Conservation (phyloP, 2,113 vertebrate species). For the Mixornis gularis region DNA sequence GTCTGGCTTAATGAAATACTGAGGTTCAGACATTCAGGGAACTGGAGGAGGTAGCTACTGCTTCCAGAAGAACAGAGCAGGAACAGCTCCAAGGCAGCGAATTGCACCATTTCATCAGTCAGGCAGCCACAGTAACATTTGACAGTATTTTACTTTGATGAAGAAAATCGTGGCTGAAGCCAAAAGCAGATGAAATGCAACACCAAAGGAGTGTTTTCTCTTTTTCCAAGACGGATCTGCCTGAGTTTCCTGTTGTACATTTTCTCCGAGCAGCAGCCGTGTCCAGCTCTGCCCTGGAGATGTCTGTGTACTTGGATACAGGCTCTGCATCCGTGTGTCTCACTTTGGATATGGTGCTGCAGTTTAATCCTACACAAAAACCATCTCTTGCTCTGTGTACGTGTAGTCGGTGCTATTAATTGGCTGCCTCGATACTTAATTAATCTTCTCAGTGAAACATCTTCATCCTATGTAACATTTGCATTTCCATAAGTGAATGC, state of each 20-base stretch:
- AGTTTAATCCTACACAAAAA: background rate
- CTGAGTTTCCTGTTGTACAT: background rate
- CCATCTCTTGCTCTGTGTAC: background rate
- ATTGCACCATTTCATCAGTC: background rate
- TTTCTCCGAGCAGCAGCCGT: background rate
- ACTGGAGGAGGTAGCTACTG: background rate
- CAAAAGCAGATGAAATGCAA: background rate
- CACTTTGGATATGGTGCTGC: fast-evolving
- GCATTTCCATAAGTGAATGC: constrained; percentile 6
- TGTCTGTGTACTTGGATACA: fast-evolving
- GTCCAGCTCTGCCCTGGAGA: background rate
- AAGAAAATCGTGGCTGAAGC: background rate
- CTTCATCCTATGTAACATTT: background rate
- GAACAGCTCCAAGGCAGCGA: background rate
- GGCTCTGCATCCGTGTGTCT: background rate
- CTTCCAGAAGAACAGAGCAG: background rate
- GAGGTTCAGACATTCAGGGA: background rate
- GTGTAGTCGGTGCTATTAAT: background rate
- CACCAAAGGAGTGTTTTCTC: background rate
- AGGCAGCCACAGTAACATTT: background rate
- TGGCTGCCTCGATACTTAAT: background rate
- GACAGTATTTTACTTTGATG: background rate
- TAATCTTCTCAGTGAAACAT: constrained; percentile 3
- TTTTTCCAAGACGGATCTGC: background rate
- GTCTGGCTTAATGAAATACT: background rate